These are phyloP conservation scores for Spinibarbus caldwelli DNA, from an alignment of 2,797 vertebrate species.

Conservation along the genomic window DNA sequence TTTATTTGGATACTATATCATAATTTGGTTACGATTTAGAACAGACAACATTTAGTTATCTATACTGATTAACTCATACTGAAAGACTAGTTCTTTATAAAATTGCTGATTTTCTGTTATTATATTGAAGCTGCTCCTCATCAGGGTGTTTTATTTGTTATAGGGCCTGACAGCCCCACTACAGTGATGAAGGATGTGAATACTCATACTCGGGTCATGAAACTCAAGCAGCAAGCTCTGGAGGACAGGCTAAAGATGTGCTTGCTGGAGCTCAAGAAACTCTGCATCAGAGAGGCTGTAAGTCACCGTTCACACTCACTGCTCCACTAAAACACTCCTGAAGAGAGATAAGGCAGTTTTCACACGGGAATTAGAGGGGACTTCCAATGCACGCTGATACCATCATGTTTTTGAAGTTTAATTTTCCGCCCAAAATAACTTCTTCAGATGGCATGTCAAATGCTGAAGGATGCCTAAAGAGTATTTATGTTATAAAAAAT, in stretches of 20 bases:
- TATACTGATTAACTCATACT: not conserved
- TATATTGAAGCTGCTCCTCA: constrained; percentile 17
- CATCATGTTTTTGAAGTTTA: not conserved
- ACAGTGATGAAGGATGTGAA: constrained; percentile 82
- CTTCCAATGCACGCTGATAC: not conserved
- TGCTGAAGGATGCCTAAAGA: not conserved
- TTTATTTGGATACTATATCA: not conserved
- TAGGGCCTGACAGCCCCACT: constrained; percentile 85
- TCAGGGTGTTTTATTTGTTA: constrained; percentile 24
- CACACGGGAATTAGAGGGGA: not conserved
- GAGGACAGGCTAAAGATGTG: constrained; percentile 85
- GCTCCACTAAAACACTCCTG: not conserved
- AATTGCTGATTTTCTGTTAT: not conserved
- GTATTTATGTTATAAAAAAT: not conserved
- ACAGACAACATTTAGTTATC: not conserved
- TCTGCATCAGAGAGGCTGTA: constrained; percentile 93
- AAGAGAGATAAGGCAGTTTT: not conserved
- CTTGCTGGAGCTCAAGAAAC: constrained; percentile 84
- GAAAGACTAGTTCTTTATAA: not conserved
- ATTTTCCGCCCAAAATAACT: not conserved
- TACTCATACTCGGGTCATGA: constrained; percentile 82
- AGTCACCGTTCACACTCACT: constrained; percentile 67
- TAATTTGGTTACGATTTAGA: not conserved
- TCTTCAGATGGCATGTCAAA: not conserved
- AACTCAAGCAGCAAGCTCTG: constrained; percentile 84